Conservation (phyloP, 2,888 invertebrate genomes). For the Arrhopalites spinosus region DNA sequence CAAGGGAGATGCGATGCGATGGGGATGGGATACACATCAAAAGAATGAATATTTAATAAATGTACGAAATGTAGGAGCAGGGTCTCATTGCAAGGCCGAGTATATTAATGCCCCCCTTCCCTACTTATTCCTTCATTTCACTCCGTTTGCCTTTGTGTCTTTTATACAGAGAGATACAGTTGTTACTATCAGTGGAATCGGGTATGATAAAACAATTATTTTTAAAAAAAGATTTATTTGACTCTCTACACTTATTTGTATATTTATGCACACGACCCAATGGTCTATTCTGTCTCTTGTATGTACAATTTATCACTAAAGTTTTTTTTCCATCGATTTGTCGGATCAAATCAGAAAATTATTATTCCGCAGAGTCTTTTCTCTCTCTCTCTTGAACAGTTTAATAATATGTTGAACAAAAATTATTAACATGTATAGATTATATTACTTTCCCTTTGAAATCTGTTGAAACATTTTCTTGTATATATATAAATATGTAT, state of each 20-base stretch:
- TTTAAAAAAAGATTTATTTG: background rate
- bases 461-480: background rate
- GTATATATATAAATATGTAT: background rate
- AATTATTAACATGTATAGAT: too few species aligned
- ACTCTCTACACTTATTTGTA: background rate
- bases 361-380: conserved; percentile 18
- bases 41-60: conserved; percentile 27
- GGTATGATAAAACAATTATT: background rate
- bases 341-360: conserved; percentile 18
- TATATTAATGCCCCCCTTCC: background rate
- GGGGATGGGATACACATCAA: conserved; percentile 23
- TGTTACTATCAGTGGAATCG: too few species aligned
- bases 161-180: background rate
- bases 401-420: background rate
- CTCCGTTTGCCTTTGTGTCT: background rate
- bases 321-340: conserved; percentile 8
- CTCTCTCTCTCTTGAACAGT: conserved; percentile 2
- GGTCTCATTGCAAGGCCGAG: conserved; percentile 6
- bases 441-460: background rate
- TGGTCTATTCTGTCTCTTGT: too few species aligned
- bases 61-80: conserved; percentile 15
- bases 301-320: too few species aligned
- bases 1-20: conserved; percentile 22
- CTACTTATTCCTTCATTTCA: background rate
- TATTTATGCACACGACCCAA: background rate